These are phyloP conservation scores for Sebastes kiyomatsui DNA, from an alignment of 2,797 vertebrate genomes.

Conservation along the genomic window DNA sequence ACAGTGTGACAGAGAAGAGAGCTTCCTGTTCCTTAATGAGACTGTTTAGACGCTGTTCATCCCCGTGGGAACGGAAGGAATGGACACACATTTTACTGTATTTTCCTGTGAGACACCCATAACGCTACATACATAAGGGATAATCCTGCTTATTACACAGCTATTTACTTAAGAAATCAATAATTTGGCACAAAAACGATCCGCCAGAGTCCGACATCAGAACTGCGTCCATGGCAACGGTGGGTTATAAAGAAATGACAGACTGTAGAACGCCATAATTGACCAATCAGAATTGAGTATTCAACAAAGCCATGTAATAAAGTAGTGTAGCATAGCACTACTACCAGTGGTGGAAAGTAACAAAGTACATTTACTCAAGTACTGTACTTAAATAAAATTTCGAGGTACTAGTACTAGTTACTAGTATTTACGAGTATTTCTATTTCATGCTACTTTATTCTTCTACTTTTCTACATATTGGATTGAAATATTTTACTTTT, in stretches of 20 bases:
- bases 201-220: too few relatives aligned
- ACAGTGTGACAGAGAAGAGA: slow-evolving; percentile 38
- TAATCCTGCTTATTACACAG: too few relatives aligned
- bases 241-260: too few relatives aligned
- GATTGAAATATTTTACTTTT: not conserved
- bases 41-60: slow-evolving; percentile 53
- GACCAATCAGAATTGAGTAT: too few relatives aligned
- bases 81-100: slow-evolving; percentile 45
- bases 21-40: slow-evolving; percentile 65
- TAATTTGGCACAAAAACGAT: too few relatives aligned
- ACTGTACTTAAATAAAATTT: not conserved
- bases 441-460: not conserved
- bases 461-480: not conserved
- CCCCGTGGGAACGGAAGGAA: slow-evolving; percentile 65
- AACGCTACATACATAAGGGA: not conserved
- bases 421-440: not conserved
- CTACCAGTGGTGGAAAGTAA: not conserved
- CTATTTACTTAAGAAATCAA: too few relatives aligned
- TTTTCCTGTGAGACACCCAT: slow-evolving; percentile 36
- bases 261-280: too few relatives aligned
- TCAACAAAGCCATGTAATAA: not conserved
- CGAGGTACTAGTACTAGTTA: not conserved
- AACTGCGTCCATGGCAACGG: too few relatives aligned
- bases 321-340: not conserved
- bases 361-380: not conserved